Evolutionary conservation across 2,797 vertebrate species (phyloP), one percentile per base, ranked within the genome.

Genomic region (Antennarius maculatus): DNA sequence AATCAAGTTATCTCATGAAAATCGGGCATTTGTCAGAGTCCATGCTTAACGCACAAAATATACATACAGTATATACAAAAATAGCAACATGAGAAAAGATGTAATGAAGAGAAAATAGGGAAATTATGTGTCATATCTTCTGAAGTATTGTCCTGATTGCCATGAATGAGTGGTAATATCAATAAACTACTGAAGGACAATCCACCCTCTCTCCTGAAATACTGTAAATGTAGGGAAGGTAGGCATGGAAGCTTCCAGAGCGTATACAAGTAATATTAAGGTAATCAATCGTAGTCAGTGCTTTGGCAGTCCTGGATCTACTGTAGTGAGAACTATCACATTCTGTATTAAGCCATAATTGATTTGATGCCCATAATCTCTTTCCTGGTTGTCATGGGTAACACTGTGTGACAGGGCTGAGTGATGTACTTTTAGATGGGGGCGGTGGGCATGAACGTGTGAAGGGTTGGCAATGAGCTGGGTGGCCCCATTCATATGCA

Each of bases 321-420:
- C 90, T 82, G 85, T 87, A 80, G 89, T 85, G 84, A 84, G 89
- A 90, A 71, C 86, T 87, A 79, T 82, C 74, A 80, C 89, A 86
- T 91, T 92, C 88, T 85, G 90, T 89, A 93, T 94, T 92, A 94
- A 88, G 90, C 74, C 82, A 81, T 94, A 94, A 94, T 94, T 94
- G 91, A 94, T 94, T 94, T 93, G 88, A 94, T 93, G 91, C 91
- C 91, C 89, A 92, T 93, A 94, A 94, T 92, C 91, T 93, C 87
- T 86, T 86, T 86, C 82, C 88, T 80, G 85, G 91, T 93, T 93
- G 92, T 92, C 82, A 86, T 74, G 86, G 90, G 88, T 92, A 94
- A 93, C 88, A 65, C 87, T 82, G 87, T 89, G 90, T 93, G 93
- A 93, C 92, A 94, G 91, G 76, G 74, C 82, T 93, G 93, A 93